phyloP scores from a whole-genome alignment of 2,797 vertebrate species.

The Intellagama lesueurii region DNA sequence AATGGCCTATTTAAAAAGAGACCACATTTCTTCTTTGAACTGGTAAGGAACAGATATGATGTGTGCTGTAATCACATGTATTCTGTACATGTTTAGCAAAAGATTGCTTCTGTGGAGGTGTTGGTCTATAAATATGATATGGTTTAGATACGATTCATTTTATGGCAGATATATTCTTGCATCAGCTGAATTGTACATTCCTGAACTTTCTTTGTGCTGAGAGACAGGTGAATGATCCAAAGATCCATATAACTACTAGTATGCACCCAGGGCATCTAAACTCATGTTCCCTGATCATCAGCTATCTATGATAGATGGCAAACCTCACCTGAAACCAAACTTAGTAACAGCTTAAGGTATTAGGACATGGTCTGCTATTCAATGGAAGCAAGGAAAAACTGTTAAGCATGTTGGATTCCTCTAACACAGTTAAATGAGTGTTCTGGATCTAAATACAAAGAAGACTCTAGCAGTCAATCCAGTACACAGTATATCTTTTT shows the following conservation, averaged over 20 bases:
- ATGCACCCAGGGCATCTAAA: neutral
- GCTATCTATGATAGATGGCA: neutral
- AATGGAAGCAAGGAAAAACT: neutral
- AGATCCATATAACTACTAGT: neutral
- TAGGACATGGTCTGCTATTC: neutral
- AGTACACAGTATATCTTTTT: neutral
- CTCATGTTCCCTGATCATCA: neutral
- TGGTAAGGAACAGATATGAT: neutral
- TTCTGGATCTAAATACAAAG: neutral
- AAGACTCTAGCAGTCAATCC: neutral
- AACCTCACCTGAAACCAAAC: neutral
- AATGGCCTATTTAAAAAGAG: neutral
- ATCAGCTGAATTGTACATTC: neutral
- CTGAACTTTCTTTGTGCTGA: neutral
- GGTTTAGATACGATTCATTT: neutral
- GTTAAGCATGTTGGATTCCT: neutral
- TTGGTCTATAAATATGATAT: neutral
- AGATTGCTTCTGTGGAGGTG: neutral
- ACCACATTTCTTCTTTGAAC: neutral
- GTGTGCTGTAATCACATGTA: neutral
- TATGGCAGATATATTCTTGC: neutral
- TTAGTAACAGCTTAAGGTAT: neutral
- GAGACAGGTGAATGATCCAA: neutral
- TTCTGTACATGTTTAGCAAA: neutral
- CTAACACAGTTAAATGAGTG: neutral